Conservation (phyloP, 37 sponge, comb jelly and placozoan species). For the Beroe forskalii region DNA sequence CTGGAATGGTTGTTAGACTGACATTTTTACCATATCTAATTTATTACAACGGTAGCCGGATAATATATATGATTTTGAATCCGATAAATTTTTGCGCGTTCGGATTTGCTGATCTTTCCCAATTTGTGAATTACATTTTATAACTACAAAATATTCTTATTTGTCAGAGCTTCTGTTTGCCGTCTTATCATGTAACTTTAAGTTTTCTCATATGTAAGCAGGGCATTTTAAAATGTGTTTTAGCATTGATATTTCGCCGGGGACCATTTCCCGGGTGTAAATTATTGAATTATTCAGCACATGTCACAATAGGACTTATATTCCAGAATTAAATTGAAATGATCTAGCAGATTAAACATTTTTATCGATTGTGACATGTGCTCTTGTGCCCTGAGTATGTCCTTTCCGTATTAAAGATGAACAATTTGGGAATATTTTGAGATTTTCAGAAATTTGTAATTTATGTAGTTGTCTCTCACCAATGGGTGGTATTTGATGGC, state of each 20-base stretch:
- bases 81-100: too few relatives aligned
- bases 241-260: constrained; percentile 23
- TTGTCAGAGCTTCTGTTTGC: too few relatives aligned
- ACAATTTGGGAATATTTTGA: constrained; percentile 55
- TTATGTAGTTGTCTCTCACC: constrained; percentile 8
- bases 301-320: background rate
- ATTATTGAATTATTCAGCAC: background rate
- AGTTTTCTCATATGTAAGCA: too few relatives aligned
- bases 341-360: too few relatives aligned
- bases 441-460: constrained; percentile 61
- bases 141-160: too few relatives aligned
- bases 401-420: background rate
- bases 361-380: too few relatives aligned
- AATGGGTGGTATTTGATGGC: constrained; percentile 1
- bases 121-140: too few relatives aligned
- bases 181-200: too few relatives aligned
- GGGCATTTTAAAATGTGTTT: constrained; percentile 43
- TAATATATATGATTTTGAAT: background rate
- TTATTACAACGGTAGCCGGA: constrained; percentile 30
- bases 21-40: constrained; percentile 36
- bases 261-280: background rate
- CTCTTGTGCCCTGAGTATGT: too few relatives aligned
- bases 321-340: too few relatives aligned
- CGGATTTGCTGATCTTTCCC: too few relatives aligned
- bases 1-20: background rate